Evolutionary conservation across 2,797 vertebrate genomes (phyloP), one percentile per base, ranked within the genome.

Genomic region (Holocentrus rufus): DNA sequence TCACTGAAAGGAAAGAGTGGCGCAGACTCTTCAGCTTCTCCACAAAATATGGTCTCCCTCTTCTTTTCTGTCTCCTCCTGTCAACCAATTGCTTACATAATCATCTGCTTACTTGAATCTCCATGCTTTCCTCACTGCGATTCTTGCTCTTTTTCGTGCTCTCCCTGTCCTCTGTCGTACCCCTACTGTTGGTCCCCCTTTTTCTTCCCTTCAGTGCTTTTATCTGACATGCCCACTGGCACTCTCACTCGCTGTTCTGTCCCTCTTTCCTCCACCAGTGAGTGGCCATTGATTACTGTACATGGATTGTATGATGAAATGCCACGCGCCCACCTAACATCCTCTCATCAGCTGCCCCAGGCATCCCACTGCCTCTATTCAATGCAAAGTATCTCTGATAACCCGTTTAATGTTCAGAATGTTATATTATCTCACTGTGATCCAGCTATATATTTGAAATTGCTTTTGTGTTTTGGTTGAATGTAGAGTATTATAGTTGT

Each of bases 231-330:
- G 76, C 72, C 82, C 58, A 86, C 77, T 82, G 83, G 72, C 68
- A 14, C 69, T 85, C 77, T 84, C 69, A 22, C 59, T 80, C 80
- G 72, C 85, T 72, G 80, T 72, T 34, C 23, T 25, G 65, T 69
- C 77, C 69, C 67, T 84, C 81, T 88, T 81, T 71, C 71, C 78
- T 86, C 60, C 77, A 74, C 47, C 36, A 64, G 69, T 83, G 76
- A 85, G 88, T 88, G 88, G 80, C 82, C 89, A 92, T 86, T 89
- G 84, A 88, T 91, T 84, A 91, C 81, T 72, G 71, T 86, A 74
- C 83, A 89, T 74, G 81, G 82, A 86, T 79, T 87, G 74, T 84
- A 81, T 76, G 82, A 88, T 79, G 69, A 90, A 89, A 91, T 90
- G 78, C 76, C 82, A 86, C 72, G 85, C 74, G 73, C 90, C 89